These are phyloP conservation scores for Limnodromus scolopaceus DNA, from an alignment of 2,797 vertebrate species.

Conservation along the genomic window DNA sequence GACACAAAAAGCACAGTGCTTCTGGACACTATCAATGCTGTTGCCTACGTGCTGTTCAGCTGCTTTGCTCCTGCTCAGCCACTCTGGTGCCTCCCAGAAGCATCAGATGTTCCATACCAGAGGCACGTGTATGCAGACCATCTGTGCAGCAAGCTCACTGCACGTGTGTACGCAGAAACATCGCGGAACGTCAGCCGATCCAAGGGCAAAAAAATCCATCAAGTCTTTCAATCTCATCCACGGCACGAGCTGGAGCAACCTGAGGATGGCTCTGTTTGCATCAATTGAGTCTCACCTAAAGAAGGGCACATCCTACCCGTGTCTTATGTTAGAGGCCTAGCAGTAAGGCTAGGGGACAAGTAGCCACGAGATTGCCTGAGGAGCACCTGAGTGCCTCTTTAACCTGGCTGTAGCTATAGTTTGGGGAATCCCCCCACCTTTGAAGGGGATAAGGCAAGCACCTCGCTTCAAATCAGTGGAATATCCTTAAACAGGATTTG, in stretches of 20 bases:
- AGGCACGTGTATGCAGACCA: background rate
- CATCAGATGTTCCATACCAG: background rate
- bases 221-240: background rate
- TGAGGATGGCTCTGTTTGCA: background rate
- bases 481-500: conserved; percentile 5
- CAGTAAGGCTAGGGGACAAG: background rate
- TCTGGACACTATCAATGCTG: background rate
- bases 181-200: background rate
- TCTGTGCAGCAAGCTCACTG: background rate
- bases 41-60: background rate
- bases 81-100: background rate
- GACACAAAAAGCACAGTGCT: background rate
- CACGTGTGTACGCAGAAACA: background rate
- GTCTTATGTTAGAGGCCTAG: background rate
- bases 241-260: background rate
- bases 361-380: background rate
- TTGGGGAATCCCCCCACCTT: background rate
- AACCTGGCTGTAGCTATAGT: background rate
- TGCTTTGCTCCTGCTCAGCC: background rate
- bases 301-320: background rate
- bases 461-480: background rate
- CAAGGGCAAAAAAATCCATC: background rate
- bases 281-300: background rate
- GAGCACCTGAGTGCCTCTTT: background rate
- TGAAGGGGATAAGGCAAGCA: background rate